A percentile compares a stretch with the other conserved stretches of the same genome.
Conservation (phyloP, 2,113 vertebrate genomes). For the Rhinogobius similis region DNA sequence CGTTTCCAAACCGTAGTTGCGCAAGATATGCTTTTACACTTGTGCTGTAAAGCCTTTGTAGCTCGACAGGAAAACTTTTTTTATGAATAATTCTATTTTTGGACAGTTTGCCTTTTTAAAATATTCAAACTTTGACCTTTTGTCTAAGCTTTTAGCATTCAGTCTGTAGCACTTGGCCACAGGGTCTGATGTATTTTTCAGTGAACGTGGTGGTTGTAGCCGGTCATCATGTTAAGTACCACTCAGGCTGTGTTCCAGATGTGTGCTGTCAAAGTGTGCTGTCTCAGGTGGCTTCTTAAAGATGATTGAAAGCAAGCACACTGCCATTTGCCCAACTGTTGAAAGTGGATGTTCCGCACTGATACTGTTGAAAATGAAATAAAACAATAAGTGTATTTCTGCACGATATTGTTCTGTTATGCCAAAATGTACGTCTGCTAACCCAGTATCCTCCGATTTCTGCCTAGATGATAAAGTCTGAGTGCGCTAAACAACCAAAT, state of each 20-base stretch:
- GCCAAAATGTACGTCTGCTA: too few species aligned
- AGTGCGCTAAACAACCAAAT: too few species aligned
- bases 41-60: neutral
- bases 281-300: conserved; percentile 38
- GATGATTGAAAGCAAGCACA: conserved; percentile 7
- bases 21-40: neutral
- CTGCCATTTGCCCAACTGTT: conserved; percentile 9
- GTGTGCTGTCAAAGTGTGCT: conserved; percentile 9
- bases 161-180: neutral
- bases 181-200: neutral
- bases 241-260: conserved; percentile 36
- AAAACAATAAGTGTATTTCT: neutral
- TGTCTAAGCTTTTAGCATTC: neutral
- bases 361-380: neutral
- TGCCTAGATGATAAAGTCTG: too few species aligned
- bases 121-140: too few species aligned
- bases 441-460: too few species aligned
- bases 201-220: conserved; percentile 5
- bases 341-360: neutral
- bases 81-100: too few species aligned
- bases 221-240: conserved; percentile 25
- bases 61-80: too few species aligned
- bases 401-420: neutral
- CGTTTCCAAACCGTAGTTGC: neutral
- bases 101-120: too few species aligned